phyloP scores from a whole-genome alignment of 2,888 invertebrate genomes.

The Pollenia angustigena region DNA sequence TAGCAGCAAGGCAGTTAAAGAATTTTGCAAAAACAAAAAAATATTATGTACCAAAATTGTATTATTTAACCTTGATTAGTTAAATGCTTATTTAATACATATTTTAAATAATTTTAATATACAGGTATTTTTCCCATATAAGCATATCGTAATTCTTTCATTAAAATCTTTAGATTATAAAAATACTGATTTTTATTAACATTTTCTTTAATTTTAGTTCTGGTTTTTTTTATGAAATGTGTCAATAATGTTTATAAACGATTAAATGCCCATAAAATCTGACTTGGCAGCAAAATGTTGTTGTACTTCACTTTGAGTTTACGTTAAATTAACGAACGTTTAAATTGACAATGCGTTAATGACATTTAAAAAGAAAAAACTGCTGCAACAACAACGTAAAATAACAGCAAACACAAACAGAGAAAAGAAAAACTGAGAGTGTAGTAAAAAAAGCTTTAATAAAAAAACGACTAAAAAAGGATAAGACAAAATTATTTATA shows the following conservation, averaged over 20 bases:
- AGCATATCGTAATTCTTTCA: constrained; percentile 41
- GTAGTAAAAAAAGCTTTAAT: constrained; percentile 23
- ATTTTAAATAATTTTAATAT: constrained; percentile 19
- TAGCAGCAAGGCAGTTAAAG: constrained; percentile 4
- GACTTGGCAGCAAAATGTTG: constrained; percentile 67
- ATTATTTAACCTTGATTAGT: constrained; percentile 34
- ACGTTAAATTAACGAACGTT: constrained; percentile 73
- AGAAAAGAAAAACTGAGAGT: constrained; percentile 17
- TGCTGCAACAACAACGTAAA: constrained; percentile 16
- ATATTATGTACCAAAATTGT: constrained; percentile 15
- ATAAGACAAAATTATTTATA: constrained; percentile 36
- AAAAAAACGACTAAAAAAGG: constrained; percentile 45
- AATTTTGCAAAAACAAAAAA: neutral
- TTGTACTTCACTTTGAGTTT: constrained; percentile 72
- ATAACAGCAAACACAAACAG: constrained; percentile 22
- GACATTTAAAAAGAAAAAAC: constrained; percentile 64
- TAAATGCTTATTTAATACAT: neutral
- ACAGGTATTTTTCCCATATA: constrained; percentile 24
- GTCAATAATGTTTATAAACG: constrained; percentile 73
- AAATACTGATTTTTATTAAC: neutral
- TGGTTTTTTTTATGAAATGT: constrained; percentile 60
- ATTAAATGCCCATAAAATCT: constrained; percentile 73
- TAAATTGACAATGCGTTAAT: constrained; percentile 74
- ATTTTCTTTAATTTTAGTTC: constrained; percentile 2
- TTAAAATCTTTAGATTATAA: constrained; percentile 44